phyloP scores from a whole-genome alignment of 2,113 vertebrate genomes.

The Hyla sarda region DNA sequence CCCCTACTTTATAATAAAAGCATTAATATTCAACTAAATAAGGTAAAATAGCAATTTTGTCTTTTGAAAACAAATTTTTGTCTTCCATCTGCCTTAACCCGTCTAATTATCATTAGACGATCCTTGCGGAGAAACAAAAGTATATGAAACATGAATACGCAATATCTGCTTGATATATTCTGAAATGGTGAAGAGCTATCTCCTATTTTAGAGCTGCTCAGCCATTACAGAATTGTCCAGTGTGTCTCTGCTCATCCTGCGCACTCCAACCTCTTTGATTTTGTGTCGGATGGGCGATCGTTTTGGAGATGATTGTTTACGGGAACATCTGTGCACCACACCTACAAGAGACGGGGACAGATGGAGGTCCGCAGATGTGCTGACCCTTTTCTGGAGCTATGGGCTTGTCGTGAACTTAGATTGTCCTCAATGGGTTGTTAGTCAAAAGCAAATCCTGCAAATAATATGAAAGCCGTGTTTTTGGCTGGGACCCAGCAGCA shows the following conservation, averaged over 20 bases:
- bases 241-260: neutral
- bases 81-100: neutral
- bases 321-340: conserved; percentile 43
- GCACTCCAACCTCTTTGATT: neutral
- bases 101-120: neutral
- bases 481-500: neutral
- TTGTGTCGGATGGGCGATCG: neutral
- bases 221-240: conserved; percentile 18
- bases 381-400: conserved; percentile 23
- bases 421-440: conserved; percentile 24
- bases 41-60: neutral
- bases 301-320: conserved; percentile 37
- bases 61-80: neutral
- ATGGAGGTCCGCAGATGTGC: conserved; percentile 47
- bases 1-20: neutral
- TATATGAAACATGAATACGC: neutral
- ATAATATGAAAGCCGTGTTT: conserved; percentile 21
- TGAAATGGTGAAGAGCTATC: conserved; percentile 3
- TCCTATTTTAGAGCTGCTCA: neutral
- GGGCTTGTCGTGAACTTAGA: conserved; percentile 21
- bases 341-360: conserved; percentile 35
- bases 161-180: neutral
- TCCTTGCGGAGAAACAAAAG: neutral
- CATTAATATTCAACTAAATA: neutral
- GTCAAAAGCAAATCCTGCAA: conserved; percentile 17